Percentiles rank a stretch among this genome's conserved stretches.
phyloP scores from a whole-genome alignment of 2,797 vertebrate genomes.

The Dendrocincla tyrannina region DNA sequence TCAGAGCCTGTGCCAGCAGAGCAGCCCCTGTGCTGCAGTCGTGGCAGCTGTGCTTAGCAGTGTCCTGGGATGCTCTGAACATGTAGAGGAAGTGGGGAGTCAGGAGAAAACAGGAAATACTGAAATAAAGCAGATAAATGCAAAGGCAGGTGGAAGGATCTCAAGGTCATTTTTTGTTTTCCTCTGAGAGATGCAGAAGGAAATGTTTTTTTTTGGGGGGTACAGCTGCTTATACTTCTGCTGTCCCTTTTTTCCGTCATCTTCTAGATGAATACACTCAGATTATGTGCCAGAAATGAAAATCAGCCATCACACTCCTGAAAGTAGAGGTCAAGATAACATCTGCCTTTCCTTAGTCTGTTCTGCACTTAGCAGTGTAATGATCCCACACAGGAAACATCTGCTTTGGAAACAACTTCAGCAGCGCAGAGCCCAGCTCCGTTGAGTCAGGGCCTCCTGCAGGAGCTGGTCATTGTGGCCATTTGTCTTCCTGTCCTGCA shows the following conservation, averaged over 20 bases:
- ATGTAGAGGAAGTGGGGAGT: background rate
- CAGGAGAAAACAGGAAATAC: background rate
- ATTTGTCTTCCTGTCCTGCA: background rate
- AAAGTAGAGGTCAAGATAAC: constrained; percentile 32
- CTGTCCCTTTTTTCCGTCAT: background rate
- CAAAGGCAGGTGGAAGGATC: background rate
- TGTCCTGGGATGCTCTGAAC: background rate
- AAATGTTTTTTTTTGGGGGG: background rate
- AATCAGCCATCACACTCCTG: background rate
- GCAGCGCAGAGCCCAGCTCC: background rate
- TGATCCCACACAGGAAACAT: background rate
- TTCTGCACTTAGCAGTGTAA: background rate
- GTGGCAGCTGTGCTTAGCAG: fast-evolving
- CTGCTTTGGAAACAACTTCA: constrained; percentile 6
- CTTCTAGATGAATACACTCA: background rate
- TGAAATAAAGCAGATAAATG: background rate
- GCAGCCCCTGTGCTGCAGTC: background rate
- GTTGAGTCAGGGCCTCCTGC: background rate
- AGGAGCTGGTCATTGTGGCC: background rate
- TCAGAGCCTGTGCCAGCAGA: fast-evolving
- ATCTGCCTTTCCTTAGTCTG: constrained; percentile 13
- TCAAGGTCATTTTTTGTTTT: background rate
- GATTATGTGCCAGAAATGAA: constrained; percentile 37
- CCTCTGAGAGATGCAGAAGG: background rate
- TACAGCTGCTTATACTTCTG: constrained; percentile 7